A percentile compares a stretch with the other conserved stretches of the same genome.
Conservation (phyloP, 37 sponge, comb jelly and placozoan species). For the Aplysina aerophoba region DNA sequence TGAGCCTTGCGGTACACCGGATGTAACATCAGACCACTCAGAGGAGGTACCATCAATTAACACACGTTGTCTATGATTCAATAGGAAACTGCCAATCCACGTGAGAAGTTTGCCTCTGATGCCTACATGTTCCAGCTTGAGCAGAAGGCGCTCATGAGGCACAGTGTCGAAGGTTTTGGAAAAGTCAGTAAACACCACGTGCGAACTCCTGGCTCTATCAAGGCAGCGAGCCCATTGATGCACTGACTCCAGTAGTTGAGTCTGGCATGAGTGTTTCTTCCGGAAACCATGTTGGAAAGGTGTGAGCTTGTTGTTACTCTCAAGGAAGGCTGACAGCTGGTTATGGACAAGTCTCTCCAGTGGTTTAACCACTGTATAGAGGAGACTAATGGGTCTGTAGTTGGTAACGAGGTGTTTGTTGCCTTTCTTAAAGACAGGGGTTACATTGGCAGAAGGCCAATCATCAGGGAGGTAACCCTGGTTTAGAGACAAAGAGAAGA, state of each 20-base stretch:
- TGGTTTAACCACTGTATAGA: constrained; percentile 14
- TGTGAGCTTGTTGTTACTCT: neutral
- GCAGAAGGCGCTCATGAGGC: constrained; percentile 23
- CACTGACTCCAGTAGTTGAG: constrained; percentile 39
- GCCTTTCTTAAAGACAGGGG: constrained; percentile 50
- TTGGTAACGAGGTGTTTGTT: constrained; percentile 41
- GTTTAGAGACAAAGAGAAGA: constrained; percentile 17
- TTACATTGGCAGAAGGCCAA: constrained; percentile 43
- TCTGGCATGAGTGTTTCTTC: constrained; percentile 29
- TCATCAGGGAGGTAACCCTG: constrained; percentile 28
- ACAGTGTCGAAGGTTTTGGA: constrained; percentile 51
- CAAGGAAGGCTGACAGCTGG: neutral
- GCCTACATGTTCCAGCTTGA: constrained; percentile 32
- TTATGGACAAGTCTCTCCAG: constrained; percentile 25
- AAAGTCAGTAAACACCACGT: constrained; percentile 36
- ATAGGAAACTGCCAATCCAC: constrained; percentile 23
- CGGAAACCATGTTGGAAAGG: constrained; percentile 39
- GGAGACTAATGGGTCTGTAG: constrained; percentile 50
- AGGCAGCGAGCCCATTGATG: constrained; percentile 39
- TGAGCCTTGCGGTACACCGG: constrained; percentile 43
- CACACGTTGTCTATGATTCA: constrained; percentile 1
- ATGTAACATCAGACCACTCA: neutral
- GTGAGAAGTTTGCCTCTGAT: constrained; percentile 21
- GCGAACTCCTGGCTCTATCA: neutral
- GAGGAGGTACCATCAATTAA: constrained; percentile 41